These are phyloP conservation scores for Apis cerana DNA, from an alignment of 1,140 invertebrate species.

Conservation along the genomic window DNA sequence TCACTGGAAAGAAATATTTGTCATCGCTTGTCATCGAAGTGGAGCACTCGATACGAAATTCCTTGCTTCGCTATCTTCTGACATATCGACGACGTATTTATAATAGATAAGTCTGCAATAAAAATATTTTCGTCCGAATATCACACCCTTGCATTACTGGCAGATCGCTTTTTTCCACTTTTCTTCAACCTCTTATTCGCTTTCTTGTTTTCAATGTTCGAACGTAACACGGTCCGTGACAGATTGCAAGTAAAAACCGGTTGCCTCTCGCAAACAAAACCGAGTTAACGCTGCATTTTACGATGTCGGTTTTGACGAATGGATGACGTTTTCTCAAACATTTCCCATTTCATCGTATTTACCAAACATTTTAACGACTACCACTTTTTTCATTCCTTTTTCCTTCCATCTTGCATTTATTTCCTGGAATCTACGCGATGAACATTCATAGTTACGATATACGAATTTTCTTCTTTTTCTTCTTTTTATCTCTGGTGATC, in stretches of 20 bases:
- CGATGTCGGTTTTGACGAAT: conserved; percentile 20
- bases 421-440: not conserved
- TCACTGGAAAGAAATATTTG: conserved; percentile 20
- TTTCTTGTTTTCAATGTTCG: not conserved
- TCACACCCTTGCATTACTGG: conserved; percentile 22
- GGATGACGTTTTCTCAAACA: conserved; percentile 35
- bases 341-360: conserved; percentile 21
- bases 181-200: not conserved
- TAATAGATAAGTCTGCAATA: conserved; percentile 23
- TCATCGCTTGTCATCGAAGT: conserved; percentile 57
- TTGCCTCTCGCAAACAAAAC: conserved; percentile 16
- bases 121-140: conserved; percentile 48
- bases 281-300: conserved; percentile 34
- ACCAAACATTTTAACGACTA: conserved; percentile 18
- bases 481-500: not conserved
- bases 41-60: conserved; percentile 67
- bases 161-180: conserved; percentile 11
- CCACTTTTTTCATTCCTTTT: not conserved
- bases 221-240: conserved; percentile 3
- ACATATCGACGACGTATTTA: conserved; percentile 51
- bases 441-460: not conserved
- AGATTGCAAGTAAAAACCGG: conserved; percentile 32
- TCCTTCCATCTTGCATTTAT: not conserved
- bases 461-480: not conserved
- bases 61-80: conserved; percentile 42